Evolutionary conservation across 2,113 vertebrate species (phyloP).

Genomic region (Austrofundulus limnaeus): DNA sequence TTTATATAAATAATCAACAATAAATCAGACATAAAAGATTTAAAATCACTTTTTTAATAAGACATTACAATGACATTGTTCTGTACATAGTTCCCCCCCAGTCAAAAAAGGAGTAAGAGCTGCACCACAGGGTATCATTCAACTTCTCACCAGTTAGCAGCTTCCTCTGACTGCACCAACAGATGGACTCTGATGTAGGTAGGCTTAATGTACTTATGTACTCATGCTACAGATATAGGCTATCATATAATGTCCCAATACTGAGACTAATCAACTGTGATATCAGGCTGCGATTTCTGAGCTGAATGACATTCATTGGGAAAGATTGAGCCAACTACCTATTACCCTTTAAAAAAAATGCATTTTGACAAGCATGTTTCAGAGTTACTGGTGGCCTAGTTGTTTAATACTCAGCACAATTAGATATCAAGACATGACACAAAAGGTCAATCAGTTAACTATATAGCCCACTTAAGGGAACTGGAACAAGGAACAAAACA

Average conservation of each 20-base stretch:
- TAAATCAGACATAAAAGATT: conserved; percentile 56
- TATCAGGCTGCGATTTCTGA: conserved; percentile 66
- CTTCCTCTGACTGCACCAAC: conserved; percentile 69
- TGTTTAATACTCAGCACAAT: conserved; percentile 68
- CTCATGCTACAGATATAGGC: conserved; percentile 80
- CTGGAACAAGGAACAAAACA: conserved; percentile 44
- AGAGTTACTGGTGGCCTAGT: conserved; percentile 66
- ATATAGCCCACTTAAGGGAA: conserved; percentile 58
- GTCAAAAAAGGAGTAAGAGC: conserved; percentile 76
- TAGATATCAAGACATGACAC: conserved; percentile 68
- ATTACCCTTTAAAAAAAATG: conserved; percentile 59
- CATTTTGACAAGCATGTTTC: conserved; percentile 70
- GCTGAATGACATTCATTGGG: conserved; percentile 75
- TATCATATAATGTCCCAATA: conserved; percentile 73
- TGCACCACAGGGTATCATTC: conserved; percentile 65
- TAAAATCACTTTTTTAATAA: conserved; percentile 85
- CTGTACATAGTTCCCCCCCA: conserved; percentile 79
- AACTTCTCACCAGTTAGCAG: conserved; percentile 67
- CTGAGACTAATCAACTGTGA: conserved; percentile 69
- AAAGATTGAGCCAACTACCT: conserved; percentile 58
- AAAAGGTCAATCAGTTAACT: conserved; percentile 65
- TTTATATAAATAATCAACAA: too few relatives aligned
- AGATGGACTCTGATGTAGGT: conserved; percentile 67
- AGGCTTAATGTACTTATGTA: conserved; percentile 71
- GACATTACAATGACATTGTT: conserved; percentile 84